These are phyloP conservation scores for Eupsilia transversa DNA, from an alignment of 2,888 invertebrate species.

Conservation along the genomic window DNA sequence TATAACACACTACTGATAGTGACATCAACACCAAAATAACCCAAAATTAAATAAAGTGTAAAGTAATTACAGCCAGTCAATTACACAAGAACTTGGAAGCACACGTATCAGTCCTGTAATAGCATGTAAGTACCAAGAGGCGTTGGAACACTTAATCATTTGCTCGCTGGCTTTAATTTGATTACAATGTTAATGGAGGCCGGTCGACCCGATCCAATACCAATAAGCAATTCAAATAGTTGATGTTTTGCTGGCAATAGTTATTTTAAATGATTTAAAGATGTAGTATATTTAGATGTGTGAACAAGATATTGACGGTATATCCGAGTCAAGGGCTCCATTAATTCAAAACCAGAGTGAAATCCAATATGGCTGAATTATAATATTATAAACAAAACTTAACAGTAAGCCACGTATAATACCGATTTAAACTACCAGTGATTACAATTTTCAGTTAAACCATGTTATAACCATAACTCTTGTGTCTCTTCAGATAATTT, in stretches of 20 bases:
- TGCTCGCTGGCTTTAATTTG: slow-evolving; percentile 54
- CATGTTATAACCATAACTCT: too few relatives aligned
- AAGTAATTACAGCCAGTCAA: slow-evolving; percentile 30
- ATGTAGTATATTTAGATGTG: background rate
- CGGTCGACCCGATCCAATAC: slow-evolving; percentile 46
- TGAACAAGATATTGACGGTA: background rate
- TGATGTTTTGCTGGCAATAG: slow-evolving; percentile 4
- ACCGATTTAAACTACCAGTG: too few relatives aligned
- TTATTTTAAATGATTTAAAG: background rate
- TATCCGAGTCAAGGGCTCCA: background rate
- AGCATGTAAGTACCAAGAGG: slow-evolving; percentile 36
- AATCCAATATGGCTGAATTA: too few relatives aligned
- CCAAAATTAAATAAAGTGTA: slow-evolving; percentile 1
- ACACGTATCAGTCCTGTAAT: slow-evolving; percentile 38
- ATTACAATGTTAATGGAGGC: slow-evolving; percentile 64
- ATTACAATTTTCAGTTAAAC: too few relatives aligned
- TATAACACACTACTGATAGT: background rate
- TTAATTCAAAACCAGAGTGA: background rate
- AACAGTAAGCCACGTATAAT: too few relatives aligned
- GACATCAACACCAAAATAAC: background rate
- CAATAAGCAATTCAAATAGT: slow-evolving; percentile 60
- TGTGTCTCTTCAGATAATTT: too few relatives aligned
- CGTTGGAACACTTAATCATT: slow-evolving; percentile 62
- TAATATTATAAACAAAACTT: too few relatives aligned
- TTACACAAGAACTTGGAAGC: slow-evolving; percentile 28